These are phyloP conservation scores for Hylaeus volcanicus DNA, from an alignment of 1,140 invertebrate species.

Conservation along the genomic window DNA sequence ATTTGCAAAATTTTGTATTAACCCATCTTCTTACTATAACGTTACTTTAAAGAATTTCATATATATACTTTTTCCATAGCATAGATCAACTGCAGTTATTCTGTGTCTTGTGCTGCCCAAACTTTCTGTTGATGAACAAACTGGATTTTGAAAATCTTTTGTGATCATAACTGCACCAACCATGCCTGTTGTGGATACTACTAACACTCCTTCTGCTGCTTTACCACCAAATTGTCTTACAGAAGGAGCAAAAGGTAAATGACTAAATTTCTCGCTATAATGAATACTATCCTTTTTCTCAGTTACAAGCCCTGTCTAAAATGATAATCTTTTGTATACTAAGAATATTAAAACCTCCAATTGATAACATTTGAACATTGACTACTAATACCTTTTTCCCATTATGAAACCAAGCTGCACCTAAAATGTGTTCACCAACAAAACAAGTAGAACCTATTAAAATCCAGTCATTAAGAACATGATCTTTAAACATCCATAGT, in stretches of 20 bases:
- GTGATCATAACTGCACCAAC: constrained; percentile 86
- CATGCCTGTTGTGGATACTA: constrained; percentile 92
- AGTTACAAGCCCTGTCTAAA: constrained; percentile 79
- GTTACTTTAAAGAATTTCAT: constrained; percentile 8
- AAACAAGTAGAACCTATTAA: constrained; percentile 80
- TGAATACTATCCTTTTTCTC: constrained; percentile 91
- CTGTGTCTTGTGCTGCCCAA: constrained; percentile 87
- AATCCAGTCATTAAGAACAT: constrained; percentile 91
- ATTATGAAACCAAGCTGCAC: constrained; percentile 91
- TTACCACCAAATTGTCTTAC: constrained; percentile 92
- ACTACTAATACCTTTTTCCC: constrained; percentile 85
- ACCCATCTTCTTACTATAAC: constrained; percentile 4
- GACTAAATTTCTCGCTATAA: constrained; percentile 92
- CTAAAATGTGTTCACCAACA: constrained; percentile 89
- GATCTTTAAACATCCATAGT: constrained; percentile 89
- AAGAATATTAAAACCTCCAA: not conserved
- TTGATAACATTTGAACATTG: not conserved
- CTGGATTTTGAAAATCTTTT: constrained; percentile 76
- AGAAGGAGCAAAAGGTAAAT: constrained; percentile 88
- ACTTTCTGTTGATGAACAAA: constrained; percentile 83
- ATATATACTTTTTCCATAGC: constrained; percentile 86
- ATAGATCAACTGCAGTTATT: constrained; percentile 88
- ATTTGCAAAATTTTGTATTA: constrained; percentile 38
- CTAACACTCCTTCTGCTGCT: constrained; percentile 89
- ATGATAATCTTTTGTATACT: constrained; percentile 29